Evolutionary conservation across 2,888 invertebrate species (phyloP).

Genomic region (Molorchus minor): DNA sequence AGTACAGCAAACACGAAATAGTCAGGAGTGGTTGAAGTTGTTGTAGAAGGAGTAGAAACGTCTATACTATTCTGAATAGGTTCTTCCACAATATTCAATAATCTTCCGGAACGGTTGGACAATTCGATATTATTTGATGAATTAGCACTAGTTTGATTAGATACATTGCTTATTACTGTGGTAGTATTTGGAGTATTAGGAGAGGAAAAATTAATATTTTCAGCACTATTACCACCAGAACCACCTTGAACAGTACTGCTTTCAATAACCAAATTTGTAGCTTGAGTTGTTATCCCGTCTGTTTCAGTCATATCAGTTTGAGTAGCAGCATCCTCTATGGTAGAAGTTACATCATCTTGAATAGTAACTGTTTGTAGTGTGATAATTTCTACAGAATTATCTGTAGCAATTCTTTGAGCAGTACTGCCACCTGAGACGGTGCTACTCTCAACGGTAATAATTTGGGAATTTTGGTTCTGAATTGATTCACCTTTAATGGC

Average conservation of each 20-base stretch:
- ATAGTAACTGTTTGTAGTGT: constrained; percentile 25
- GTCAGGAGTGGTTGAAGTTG: constrained; percentile 63
- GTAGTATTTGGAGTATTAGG: constrained; percentile 22
- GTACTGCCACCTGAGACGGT: constrained; percentile 35
- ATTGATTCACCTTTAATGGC: constrained; percentile 23
- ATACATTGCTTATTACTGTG: constrained; percentile 25
- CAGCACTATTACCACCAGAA: constrained; percentile 23
- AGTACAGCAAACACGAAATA: constrained; percentile 80
- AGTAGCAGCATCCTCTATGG: constrained; percentile 12
- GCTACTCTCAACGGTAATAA: constrained; percentile 32
- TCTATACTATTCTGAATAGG: constrained; percentile 48
- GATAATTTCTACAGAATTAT: constrained; percentile 18
- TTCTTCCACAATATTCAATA: constrained; percentile 46
- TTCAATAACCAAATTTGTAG: background rate
- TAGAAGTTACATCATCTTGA: constrained; percentile 26
- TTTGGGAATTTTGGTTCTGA: constrained; percentile 3
- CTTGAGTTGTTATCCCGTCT: constrained; percentile 1
- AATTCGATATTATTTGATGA: constrained; percentile 29
- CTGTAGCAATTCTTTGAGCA: constrained; percentile 13
- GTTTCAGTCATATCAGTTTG: constrained; percentile 18
- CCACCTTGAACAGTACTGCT: constrained; percentile 24
- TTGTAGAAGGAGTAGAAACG: constrained; percentile 41
- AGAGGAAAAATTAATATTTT: constrained; percentile 5
- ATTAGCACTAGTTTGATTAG: constrained; percentile 34
- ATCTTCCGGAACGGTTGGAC: constrained; percentile 50